These are phyloP conservation scores for Rhamphomyia laevipes DNA, from an alignment of 2,888 invertebrate species.

Conservation along the genomic window DNA sequence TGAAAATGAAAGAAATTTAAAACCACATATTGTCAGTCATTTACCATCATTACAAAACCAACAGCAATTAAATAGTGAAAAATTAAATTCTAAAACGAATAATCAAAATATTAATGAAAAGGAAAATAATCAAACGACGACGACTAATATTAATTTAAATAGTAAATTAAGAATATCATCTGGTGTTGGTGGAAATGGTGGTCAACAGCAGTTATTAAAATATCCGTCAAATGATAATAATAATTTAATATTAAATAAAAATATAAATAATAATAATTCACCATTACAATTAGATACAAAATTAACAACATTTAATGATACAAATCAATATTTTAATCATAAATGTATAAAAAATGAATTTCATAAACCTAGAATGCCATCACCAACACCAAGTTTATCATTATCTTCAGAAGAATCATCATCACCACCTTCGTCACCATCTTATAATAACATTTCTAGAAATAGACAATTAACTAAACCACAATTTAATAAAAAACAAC, in stretches of 20 bases:
- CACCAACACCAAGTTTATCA: slow-evolving; percentile 31
- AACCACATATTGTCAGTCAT: slow-evolving; percentile 2
- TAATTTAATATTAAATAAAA: too few species aligned
- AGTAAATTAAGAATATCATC: too few species aligned
- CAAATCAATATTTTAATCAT: background rate
- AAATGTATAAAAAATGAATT: slow-evolving; percentile 2
- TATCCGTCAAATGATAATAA: too few species aligned
- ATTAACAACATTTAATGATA: background rate
- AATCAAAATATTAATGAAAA: background rate
- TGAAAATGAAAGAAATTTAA: slow-evolving; percentile 14
- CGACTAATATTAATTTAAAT: too few species aligned
- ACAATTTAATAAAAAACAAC: too few species aligned
- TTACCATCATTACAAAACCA: background rate
- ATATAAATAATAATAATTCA: too few species aligned
- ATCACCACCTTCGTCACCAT: slow-evolving; percentile 25
- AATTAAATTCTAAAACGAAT: background rate
- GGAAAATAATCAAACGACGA: too few species aligned
- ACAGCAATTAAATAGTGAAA: background rate
- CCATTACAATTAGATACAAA: background rate
- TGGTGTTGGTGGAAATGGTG: too few species aligned
- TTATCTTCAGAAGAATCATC: slow-evolving; percentile 32
- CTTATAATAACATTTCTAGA: background rate
- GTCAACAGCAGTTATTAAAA: too few species aligned
- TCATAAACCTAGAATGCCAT: slow-evolving; percentile 20
- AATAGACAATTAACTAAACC: too few species aligned